Conservation (phyloP, 2,888 invertebrate species). For the Dendrolimus pini region DNA sequence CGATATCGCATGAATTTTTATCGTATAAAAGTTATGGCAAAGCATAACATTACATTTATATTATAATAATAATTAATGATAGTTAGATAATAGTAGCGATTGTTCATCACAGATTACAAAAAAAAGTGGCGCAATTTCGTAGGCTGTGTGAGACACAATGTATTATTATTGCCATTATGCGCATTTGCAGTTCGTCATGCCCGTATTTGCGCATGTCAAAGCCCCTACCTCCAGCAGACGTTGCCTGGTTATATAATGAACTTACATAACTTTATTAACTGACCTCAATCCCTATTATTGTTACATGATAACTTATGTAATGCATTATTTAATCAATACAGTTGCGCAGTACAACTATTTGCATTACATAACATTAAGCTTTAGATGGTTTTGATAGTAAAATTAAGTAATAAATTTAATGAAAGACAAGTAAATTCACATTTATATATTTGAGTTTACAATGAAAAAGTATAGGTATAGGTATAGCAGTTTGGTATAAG, state of each 20-base stretch:
- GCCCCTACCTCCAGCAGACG: neutral
- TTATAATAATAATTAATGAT: no score
- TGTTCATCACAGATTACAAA: no score
- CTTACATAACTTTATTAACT: neutral
- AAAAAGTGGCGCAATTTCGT: no score
- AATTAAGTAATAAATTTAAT: conserved; percentile 2
- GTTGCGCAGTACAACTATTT: neutral
- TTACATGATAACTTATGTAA: neutral
- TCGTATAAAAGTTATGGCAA: no score
- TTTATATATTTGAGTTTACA: conserved; percentile 10
- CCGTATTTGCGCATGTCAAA: neutral
- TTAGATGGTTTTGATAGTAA: neutral
- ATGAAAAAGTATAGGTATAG: conserved; percentile 32
- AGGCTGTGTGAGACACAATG: no score
- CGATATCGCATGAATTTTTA: no score
- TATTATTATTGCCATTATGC: no score
- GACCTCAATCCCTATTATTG: neutral
- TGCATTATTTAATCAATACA: neutral
- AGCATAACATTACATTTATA: no score
- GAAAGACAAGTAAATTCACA: neutral
- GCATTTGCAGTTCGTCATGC: no score
- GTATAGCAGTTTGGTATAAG: conserved; percentile 56
- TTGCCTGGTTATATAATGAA: neutral
- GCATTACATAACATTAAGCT: conserved; percentile 2
- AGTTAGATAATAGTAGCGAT: no score